A percentile compares a stretch with the other conserved stretches of the same genome.
Evolutionary conservation across 2,888 invertebrate genomes (phyloP).

Genomic region (Drosophila borealis): DNA sequence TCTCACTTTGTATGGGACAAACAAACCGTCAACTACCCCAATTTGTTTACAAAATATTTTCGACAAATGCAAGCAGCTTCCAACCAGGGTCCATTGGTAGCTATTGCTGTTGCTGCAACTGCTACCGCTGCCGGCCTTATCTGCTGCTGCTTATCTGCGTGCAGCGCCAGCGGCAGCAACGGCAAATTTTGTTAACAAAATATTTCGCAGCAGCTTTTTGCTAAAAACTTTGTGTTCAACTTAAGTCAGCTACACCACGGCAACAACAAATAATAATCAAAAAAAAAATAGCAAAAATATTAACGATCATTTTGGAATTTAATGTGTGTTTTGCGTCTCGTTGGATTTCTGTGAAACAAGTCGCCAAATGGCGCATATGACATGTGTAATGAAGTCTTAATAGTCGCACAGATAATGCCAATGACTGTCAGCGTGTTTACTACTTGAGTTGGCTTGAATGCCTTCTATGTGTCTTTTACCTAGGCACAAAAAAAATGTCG

Average conservation of each 20-base stretch:
- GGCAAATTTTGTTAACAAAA: conserved; percentile 79
- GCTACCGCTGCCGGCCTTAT: conserved; percentile 62
- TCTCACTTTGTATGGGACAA: too few relatives aligned
- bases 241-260: conserved; percentile 6
- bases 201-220: conserved; percentile 64
- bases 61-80: background rate
- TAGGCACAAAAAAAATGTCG: conserved; percentile 55
- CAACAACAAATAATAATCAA: conserved; percentile 30
- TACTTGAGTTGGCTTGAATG: conserved; percentile 23
- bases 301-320: conserved; percentile 71
- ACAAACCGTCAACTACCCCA: background rate
- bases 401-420: conserved; percentile 73
- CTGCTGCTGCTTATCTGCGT: conserved; percentile 69
- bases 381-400: conserved; percentile 82
- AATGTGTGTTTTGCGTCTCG: conserved; percentile 55
- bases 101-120: conserved; percentile 33
- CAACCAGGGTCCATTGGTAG: conserved; percentile 35
- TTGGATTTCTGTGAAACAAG: conserved; percentile 33
- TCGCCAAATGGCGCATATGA: conserved; percentile 74
- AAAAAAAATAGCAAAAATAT: conserved; percentile 17
- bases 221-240: conserved; percentile 22
- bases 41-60: background rate
- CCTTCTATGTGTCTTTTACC: conserved; percentile 20
- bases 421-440: conserved; percentile 41
- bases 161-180: conserved; percentile 54